These are phyloP conservation scores for Resseliella maxima DNA, from an alignment of 2,888 invertebrate species.

Conservation along the genomic window DNA sequence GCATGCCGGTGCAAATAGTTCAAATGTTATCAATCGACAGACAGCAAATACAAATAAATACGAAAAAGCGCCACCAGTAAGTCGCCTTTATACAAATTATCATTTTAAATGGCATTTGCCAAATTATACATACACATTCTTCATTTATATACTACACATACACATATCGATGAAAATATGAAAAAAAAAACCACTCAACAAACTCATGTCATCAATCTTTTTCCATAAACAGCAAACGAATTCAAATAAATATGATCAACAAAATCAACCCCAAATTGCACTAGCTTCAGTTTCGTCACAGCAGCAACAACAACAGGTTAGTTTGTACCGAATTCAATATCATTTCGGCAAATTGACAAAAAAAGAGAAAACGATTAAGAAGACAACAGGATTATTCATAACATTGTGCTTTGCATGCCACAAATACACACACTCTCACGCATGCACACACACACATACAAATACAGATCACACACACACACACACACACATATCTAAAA, in stretches of 20 bases:
- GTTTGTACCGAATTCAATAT: neutral
- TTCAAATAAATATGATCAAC: conserved; percentile 34
- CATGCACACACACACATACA: too few relatives aligned
- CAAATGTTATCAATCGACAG: conserved; percentile 44
- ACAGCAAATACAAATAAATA: conserved; percentile 31
- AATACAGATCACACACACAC: too few relatives aligned
- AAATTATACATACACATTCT: neutral
- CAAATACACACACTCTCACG: too few relatives aligned
- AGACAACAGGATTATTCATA: too few relatives aligned
- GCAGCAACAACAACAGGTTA: conserved; percentile 51
- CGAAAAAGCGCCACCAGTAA: conserved; percentile 49
- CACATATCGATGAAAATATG: too few relatives aligned
- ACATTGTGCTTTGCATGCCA: too few relatives aligned
- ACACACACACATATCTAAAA: too few relatives aligned
- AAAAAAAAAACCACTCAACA: too few relatives aligned
- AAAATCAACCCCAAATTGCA: conserved; percentile 28
- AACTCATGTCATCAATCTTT: neutral
- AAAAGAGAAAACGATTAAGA: too few relatives aligned
- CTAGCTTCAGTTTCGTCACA: conserved; percentile 28
- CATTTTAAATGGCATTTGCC: neutral
- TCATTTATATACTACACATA: too few relatives aligned
- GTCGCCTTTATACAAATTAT: neutral
- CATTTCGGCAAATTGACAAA: neutral
- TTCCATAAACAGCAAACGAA: conserved; percentile 20
- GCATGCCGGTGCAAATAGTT: conserved; percentile 38